A percentile compares a stretch with the other conserved stretches of the same genome.
phyloP scores from a whole-genome alignment of 2,888 invertebrate genomes.

The Metalampra italica region DNA sequence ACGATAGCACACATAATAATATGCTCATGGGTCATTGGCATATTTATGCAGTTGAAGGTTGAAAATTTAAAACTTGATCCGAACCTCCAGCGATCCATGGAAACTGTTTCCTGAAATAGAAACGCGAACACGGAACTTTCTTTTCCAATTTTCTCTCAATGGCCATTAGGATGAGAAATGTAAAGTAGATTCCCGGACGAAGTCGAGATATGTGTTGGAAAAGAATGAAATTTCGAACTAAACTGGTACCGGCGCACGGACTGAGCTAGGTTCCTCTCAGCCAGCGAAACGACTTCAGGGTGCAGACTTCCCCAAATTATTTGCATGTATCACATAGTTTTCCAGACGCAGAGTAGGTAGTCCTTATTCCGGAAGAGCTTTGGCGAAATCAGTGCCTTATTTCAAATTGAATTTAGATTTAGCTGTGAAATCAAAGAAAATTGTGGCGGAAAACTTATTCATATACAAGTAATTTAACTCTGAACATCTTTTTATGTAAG shows the following conservation, averaged over 20 bases:
- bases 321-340: conserved; percentile 35
- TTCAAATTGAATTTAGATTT: too few relatives aligned
- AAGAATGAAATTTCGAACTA: conserved; percentile 73
- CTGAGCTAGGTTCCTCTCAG: conserved; percentile 26
- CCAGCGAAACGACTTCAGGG: conserved; percentile 42
- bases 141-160: conserved; percentile 77
- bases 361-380: neutral
- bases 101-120: conserved; percentile 46
- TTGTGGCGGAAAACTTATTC: too few relatives aligned
- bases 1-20: too few relatives aligned
- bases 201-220: conserved; percentile 72
- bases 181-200: conserved; percentile 73
- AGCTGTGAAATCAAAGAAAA: too few relatives aligned
- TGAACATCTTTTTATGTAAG: too few relatives aligned
- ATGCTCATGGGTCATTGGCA: neutral
- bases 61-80: conserved; percentile 34
- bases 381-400: neutral
- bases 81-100: conserved; percentile 41
- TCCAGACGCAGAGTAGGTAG: neutral
- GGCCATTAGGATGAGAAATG: conserved; percentile 78
- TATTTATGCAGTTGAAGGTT: conserved; percentile 3
- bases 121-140: conserved; percentile 66
- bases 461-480: too few relatives aligned
- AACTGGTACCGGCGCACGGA: conserved; percentile 49
- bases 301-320: conserved; percentile 41